Base-by-base conservation (phyloP, 2,113 vertebrate species). In the Pristiophorus japonicus region DNA sequence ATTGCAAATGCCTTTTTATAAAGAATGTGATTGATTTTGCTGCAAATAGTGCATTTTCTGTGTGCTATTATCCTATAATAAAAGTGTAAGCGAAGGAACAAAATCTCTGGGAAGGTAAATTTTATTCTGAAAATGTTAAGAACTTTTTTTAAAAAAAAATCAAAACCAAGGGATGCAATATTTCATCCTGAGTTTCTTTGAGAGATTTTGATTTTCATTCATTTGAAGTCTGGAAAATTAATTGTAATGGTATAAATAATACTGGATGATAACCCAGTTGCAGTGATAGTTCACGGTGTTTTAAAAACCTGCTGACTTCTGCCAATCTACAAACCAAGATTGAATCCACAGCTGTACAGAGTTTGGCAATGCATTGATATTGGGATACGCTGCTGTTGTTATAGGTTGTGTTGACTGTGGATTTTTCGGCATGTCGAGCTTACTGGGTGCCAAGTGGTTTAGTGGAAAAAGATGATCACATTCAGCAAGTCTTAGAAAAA, bases 381-480 rank as follows among this genome's bases (percentile, higher is more conserved):
- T 70, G 22, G 66, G 22, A 70, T 70, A 2, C 27, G 66, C 65
- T 94, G 14, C 24, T 67, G 4, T 47, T 51, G 5, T 90, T 59
- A 27, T n/a, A 99, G 98, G 98, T 98, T 30, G 98, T 97, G 38
- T 92, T 99, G 95, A 96, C 98, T 8, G 96, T 97, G 66, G 98
- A 98, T 96, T 98, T 98, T 90, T 98, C 98, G 3, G 96, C 96
- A 0, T 98, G 98, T 95, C 97, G 98, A 1, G 96, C 98, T 1
- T 98, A 98, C 96, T 99, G 98, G 98, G 98, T 96, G 96, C 96
- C 97, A 0, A 96, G 96, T 47, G 95, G 97, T 1, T 97, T 96
- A 0, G 0, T 0, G 0, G 97, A 97, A 27, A 94, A 96, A 42
- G 97, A 98, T 5, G 22, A 95, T 22, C 96, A 96, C 0, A 85